These are phyloP conservation scores for Acropora tenuis DNA, from an alignment of 64 coral and sea anemone genomes.

Conservation along the genomic window DNA sequence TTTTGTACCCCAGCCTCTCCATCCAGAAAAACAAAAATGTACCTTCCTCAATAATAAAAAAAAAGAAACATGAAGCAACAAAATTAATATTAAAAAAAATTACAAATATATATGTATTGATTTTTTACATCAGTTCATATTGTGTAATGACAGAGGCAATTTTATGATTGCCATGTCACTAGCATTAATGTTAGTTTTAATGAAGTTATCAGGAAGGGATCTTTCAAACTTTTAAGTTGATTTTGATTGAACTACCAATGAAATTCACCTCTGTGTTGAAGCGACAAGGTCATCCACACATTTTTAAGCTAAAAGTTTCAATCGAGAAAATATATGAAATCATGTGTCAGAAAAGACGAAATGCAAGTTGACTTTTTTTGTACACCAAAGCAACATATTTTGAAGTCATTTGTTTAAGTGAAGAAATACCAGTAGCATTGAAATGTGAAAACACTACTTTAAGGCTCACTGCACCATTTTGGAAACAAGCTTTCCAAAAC, in stretches of 20 bases:
- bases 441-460: background rate
- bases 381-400: background rate
- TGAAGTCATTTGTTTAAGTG: background rate
- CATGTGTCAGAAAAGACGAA: background rate
- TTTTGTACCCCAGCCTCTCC: background rate
- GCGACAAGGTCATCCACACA: background rate
- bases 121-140: slow-evolving; percentile 4
- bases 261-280: slow-evolving; percentile 11
- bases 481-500: background rate
- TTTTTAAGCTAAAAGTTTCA: background rate
- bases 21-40: background rate
- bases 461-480: background rate
- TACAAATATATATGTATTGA: background rate
- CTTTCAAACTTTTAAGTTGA: slow-evolving; percentile 11
- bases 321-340: background rate
- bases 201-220: background rate
- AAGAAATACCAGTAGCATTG: background rate
- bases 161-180: background rate
- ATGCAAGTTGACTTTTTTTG: background rate
- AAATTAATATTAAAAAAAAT: background rate
- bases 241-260: background rate
- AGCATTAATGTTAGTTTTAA: background rate
- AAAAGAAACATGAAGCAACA: background rate
- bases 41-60: background rate
- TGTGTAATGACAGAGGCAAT: background rate